Percentiles rank a stretch among this genome's conserved stretches.
Evolutionary conservation across 2,888 invertebrate species (phyloP).

Genomic region (Scelioninae gen. 1): DNA sequence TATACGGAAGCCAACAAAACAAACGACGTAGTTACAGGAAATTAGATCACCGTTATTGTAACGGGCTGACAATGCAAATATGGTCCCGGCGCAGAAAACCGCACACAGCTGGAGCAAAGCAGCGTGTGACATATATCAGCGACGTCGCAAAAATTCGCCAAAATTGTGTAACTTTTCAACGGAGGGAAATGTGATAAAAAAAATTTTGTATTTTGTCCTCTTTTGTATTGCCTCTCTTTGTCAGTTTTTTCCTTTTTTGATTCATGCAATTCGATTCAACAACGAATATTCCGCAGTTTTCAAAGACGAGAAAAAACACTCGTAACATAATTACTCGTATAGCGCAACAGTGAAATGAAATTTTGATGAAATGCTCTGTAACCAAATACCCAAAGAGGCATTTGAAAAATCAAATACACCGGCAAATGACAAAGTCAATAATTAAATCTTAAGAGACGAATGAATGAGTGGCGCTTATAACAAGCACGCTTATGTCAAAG

Average conservation of each 20-base stretch:
- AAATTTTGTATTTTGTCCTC: not conserved
- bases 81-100: not conserved
- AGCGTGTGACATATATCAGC: conserved; percentile 1
- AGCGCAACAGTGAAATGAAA: conserved; percentile 32
- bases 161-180: not conserved
- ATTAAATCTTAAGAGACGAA: conserved; percentile 61
- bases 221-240: no score
- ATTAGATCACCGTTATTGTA: conserved; percentile 40
- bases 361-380: conserved; percentile 43
- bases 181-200: not conserved
- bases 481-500: conserved; percentile 54
- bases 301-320: conserved; percentile 18
- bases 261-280: conserved; percentile 11
- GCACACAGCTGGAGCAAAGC: not conserved
- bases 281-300: conserved; percentile 16
- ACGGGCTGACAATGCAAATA: conserved; percentile 26
- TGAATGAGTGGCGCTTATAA: conserved; percentile 44
- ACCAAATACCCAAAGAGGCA: conserved; percentile 36
- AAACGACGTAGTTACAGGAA: conserved; percentile 30
- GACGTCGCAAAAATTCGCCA: no score
- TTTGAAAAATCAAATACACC: conserved; percentile 48
- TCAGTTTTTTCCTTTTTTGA: no score
- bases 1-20: conserved; percentile 27
- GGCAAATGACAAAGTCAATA: conserved; percentile 58
- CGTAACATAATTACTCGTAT: conserved; percentile 28